phyloP scores from a whole-genome alignment of 1,140 invertebrate genomes.

The Drosophila tropicalis region DNA sequence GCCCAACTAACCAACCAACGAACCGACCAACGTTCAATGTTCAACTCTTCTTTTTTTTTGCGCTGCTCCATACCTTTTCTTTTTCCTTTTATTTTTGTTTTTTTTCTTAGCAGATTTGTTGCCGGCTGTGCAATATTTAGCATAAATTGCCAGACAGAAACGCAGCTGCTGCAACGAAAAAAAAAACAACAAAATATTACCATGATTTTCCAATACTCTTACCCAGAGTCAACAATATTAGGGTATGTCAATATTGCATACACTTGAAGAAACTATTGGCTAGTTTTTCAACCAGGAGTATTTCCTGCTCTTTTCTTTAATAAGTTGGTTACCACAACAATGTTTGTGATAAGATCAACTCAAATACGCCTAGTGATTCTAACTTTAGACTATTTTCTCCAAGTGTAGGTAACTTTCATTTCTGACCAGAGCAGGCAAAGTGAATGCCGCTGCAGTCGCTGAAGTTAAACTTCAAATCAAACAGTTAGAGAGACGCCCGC shows the following conservation, averaged over 20 bases:
- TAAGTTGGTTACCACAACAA: too few species aligned
- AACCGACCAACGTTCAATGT: slow-evolving; percentile 48
- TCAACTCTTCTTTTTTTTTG: slow-evolving; percentile 49
- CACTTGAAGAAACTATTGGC: background rate
- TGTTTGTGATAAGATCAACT: background rate
- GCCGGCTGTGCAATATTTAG: slow-evolving; percentile 64
- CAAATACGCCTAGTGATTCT: background rate
- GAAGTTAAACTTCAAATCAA: slow-evolving; percentile 62
- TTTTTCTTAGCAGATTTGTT: slow-evolving; percentile 61
- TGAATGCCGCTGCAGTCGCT: slow-evolving; percentile 17
- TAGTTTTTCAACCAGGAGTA: too few species aligned
- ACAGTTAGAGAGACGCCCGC: slow-evolving; percentile 71
- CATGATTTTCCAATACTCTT: slow-evolving; percentile 40
- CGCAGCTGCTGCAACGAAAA: slow-evolving; percentile 49
- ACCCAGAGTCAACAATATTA: background rate
- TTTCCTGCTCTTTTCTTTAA: too few species aligned
- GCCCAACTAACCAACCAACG: slow-evolving; percentile 35
- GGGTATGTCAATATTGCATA: background rate
- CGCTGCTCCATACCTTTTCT: slow-evolving; percentile 18
- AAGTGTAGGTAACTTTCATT: slow-evolving; percentile 17
- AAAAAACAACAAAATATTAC: slow-evolving; percentile 26
- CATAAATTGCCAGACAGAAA: slow-evolving; percentile 61
- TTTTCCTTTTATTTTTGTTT: slow-evolving; percentile 32
- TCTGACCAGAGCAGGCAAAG: slow-evolving; percentile 20
- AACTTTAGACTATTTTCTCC: background rate